These are phyloP conservation scores for Tetheella fluctuosa DNA, from an alignment of 2,888 invertebrate genomes.

Conservation along the genomic window DNA sequence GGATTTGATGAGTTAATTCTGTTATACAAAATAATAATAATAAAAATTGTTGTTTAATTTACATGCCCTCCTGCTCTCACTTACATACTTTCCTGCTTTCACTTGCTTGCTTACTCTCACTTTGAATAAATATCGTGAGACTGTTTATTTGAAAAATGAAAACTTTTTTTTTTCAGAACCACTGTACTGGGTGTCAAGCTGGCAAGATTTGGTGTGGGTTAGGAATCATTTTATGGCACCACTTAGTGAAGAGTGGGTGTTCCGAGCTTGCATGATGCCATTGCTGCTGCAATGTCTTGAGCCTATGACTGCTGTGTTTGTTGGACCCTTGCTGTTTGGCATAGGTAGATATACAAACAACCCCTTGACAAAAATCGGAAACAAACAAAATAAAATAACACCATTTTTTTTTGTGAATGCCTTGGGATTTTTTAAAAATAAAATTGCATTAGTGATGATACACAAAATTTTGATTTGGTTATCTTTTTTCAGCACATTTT, in stretches of 20 bases:
- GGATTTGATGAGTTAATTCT: too few relatives aligned
- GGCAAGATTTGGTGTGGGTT: constrained; percentile 92
- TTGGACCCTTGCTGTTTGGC: constrained; percentile 96
- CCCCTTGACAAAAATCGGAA: too few relatives aligned
- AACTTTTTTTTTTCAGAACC: constrained; percentile 84
- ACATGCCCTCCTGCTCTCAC: too few relatives aligned
- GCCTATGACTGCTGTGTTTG: constrained; percentile 89
- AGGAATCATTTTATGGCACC: constrained; percentile 96
- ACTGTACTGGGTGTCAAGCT: constrained; percentile 88
- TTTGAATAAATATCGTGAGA: too few relatives aligned
- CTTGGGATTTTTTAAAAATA: too few relatives aligned
- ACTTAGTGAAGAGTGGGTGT: constrained; percentile 97
- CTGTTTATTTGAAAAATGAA: neutral
- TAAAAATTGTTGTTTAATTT: too few relatives aligned
- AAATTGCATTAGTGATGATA: too few relatives aligned
- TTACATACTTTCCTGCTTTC: too few relatives aligned
- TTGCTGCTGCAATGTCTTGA: constrained; percentile 92
- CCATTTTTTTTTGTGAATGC: neutral
- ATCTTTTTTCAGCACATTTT: constrained; percentile 91
- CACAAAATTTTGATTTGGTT: too few relatives aligned
- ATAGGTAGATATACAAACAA: constrained; percentile 83
- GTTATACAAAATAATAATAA: too few relatives aligned
- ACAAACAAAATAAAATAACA: too few relatives aligned
- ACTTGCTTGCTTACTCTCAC: too few relatives aligned
- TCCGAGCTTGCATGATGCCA: constrained; percentile 97